Conservation (phyloP, 2,113 vertebrate species). For the Poecile atricapillus region DNA sequence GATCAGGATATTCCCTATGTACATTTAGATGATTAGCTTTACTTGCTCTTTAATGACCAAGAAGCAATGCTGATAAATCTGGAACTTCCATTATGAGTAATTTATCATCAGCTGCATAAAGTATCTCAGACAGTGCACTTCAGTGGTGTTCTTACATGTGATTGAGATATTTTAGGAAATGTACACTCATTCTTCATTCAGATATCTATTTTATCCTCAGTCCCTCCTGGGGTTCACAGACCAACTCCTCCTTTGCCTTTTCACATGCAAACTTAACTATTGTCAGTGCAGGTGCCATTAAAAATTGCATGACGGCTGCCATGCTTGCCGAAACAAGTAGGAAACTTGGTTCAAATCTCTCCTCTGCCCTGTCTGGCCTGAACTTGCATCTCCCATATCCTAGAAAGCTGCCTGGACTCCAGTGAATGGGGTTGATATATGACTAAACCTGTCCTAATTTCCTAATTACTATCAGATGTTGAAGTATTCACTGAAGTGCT, state of each 20-base stretch:
- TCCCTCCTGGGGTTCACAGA: not conserved
- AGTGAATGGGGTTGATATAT: not conserved
- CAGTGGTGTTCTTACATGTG: not conserved
- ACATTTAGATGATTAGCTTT: not conserved
- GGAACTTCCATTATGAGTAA: not conserved
- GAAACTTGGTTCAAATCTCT: not conserved
- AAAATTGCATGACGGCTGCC: not conserved
- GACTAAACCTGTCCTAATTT: not conserved
- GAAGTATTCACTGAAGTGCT: not conserved
- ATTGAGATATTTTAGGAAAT: not conserved
- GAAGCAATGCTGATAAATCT: not conserved
- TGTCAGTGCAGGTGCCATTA: not conserved
- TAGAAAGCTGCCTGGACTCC: not conserved
- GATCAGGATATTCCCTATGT: not conserved
- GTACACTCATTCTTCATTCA: not conserved
- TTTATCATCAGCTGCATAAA: not conserved
- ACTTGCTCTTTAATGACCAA: not conserved
- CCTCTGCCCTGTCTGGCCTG: not conserved
- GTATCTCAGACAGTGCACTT: not conserved
- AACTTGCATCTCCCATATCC: not conserved
- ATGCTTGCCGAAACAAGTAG: not conserved
- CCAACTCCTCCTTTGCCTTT: not conserved
- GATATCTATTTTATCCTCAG: not conserved
- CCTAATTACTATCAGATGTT: not conserved
- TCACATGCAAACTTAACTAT: not conserved